phyloP scores from a whole-genome alignment of 2,888 invertebrate genomes.

The Philereme transversata region DNA sequence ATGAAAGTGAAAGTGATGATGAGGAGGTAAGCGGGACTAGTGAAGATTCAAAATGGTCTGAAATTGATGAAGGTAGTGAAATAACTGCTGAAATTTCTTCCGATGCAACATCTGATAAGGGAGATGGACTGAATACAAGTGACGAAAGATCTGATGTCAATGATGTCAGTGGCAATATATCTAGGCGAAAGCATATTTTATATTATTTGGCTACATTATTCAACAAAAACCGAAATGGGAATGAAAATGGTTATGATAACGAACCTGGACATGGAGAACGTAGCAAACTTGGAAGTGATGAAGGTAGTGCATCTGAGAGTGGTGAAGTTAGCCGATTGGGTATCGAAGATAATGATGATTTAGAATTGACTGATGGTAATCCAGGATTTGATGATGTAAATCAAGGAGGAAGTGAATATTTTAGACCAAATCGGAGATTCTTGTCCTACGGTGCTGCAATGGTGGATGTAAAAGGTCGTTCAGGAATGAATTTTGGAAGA shows the following conservation, averaged over 20 bases:
- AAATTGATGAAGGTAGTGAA: neutral
- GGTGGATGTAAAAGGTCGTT: constrained; percentile 13
- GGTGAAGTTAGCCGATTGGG: constrained; percentile 3
- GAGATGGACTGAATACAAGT: neutral
- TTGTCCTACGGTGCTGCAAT: neutral
- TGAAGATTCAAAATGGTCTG: neutral
- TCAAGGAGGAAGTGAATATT: neutral
- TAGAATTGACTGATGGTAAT: constrained; percentile 8
- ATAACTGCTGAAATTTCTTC: neutral
- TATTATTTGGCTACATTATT: neutral
- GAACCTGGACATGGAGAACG: neutral
- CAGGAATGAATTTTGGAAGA: neutral
- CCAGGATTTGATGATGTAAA: constrained; percentile 1
- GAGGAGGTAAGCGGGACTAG: neutral
- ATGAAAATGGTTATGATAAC: neutral
- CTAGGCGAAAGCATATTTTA: neutral
- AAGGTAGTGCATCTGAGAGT: neutral
- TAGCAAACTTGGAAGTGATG: neutral
- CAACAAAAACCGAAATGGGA: neutral
- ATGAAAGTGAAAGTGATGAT: neutral
- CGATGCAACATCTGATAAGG: neutral
- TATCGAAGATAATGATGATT: constrained; percentile 4
- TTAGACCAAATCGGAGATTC: neutral
- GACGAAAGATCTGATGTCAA: neutral
- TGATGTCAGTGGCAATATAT: neutral